These are phyloP conservation scores for Psilopsiagon aymara DNA, from an alignment of 2,113 vertebrate genomes.

Conservation along the genomic window DNA sequence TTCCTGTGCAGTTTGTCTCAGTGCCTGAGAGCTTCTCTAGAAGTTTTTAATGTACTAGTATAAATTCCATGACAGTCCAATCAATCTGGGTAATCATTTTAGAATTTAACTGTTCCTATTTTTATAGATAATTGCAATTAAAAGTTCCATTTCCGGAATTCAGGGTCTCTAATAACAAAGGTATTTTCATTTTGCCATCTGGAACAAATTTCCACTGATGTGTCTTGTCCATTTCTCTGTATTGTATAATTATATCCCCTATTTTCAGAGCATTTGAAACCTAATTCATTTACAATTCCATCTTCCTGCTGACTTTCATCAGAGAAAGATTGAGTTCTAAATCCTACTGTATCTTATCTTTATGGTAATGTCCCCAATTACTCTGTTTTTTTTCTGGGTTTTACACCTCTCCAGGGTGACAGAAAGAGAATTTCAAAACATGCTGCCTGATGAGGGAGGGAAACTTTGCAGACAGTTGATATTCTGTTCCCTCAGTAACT, in stretches of 20 bases:
- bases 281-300: not conserved
- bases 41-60: not conserved
- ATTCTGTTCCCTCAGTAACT: not conserved
- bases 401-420: not conserved
- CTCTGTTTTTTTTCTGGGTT: not conserved
- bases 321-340: not conserved
- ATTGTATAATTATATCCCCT: not conserved
- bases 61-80: not conserved
- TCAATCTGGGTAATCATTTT: not conserved
- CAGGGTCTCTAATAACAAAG: not conserved
- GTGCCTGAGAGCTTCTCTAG: not conserved
- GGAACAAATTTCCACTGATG: not conserved
- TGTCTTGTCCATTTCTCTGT: not conserved
- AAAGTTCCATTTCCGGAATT: not conserved
- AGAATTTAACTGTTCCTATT: not conserved
- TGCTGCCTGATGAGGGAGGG: not conserved
- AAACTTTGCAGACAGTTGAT: not conserved
- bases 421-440: not conserved
- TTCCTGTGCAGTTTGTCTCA: not conserved
- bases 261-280: not conserved
- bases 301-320: not conserved
- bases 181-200: not conserved
- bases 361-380: not conserved
- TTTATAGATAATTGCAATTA: not conserved
- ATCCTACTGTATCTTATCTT: not conserved